These are phyloP conservation scores for Zeugodacus cucurbitae DNA, from an alignment of 1,140 invertebrate species.

Conservation along the genomic window DNA sequence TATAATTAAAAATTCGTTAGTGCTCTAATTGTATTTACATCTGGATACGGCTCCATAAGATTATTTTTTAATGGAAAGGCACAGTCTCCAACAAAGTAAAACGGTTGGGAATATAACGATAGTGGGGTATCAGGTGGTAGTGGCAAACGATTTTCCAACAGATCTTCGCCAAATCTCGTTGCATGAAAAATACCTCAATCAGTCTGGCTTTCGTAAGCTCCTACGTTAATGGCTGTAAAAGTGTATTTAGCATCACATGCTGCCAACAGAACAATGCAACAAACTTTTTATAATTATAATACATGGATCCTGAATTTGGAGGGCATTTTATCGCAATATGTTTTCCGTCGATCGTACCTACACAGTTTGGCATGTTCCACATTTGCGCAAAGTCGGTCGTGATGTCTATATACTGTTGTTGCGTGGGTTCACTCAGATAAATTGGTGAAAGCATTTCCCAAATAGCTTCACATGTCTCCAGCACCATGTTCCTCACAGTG, in stretches of 20 bases:
- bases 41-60: background rate
- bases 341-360: too few species aligned
- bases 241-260: background rate
- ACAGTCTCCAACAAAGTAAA: too few species aligned
- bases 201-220: background rate
- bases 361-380: too few species aligned
- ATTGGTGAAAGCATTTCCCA: background rate
- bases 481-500: background rate
- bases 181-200: background rate
- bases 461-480: constrained; percentile 17
- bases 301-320: background rate
- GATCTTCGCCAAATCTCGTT: background rate
- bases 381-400: too few species aligned
- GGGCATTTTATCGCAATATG: too few species aligned
- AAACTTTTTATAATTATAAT: background rate
- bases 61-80: background rate
- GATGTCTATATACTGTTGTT: too few species aligned
- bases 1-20: background rate
- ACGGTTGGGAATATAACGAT: too few species aligned
- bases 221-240: constrained; percentile 1
- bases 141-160: too few species aligned
- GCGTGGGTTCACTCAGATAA: background rate
- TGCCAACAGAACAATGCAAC: background rate
- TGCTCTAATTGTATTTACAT: background rate
- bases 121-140: too few species aligned